A percentile compares a stretch with the other conserved stretches of the same genome.
These are phyloP conservation scores for Xestoiulus laeticollis DNA, from an alignment of 2,888 invertebrate genomes.

Conservation along the genomic window DNA sequence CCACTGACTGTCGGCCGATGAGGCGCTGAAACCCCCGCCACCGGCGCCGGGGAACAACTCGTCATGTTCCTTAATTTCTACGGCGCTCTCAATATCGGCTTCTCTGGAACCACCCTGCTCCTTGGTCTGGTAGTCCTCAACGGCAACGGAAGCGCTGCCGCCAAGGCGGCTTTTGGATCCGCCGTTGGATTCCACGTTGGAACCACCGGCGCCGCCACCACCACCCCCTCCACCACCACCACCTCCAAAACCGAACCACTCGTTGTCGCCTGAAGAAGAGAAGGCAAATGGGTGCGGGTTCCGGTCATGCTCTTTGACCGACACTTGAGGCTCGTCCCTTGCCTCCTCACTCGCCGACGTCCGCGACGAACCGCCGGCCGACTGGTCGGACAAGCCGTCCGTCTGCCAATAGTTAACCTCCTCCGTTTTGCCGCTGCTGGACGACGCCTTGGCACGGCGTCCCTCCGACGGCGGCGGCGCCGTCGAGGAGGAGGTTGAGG, in stretches of 20 bases:
- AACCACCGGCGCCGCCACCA: neutral
- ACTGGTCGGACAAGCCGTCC: neutral
- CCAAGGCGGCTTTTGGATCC: neutral
- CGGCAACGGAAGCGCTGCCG: constrained; percentile 20
- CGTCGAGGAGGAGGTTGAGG: neutral
- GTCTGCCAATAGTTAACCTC: constrained; percentile 53
- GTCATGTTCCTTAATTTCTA: constrained; percentile 52
- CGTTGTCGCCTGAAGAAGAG: constrained; percentile 27
- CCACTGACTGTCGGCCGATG: constrained; percentile 40
- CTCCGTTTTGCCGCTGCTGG: constrained; percentile 38
- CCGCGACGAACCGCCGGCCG: neutral
- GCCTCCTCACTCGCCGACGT: neutral
- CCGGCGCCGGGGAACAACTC: neutral
- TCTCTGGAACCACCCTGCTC: constrained; percentile 10
- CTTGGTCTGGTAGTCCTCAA: constrained; percentile 47
- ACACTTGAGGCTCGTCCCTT: neutral
- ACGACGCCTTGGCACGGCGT: neutral
- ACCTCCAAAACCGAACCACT: constrained; percentile 27
- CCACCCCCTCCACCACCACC: neutral
- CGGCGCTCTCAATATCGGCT: neutral
- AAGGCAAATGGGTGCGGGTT: constrained; percentile 44
- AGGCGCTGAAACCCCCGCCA: neutral
- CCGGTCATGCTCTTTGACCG: constrained; percentile 51
- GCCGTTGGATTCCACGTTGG: neutral
- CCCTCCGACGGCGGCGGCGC: neutral